Evolutionary conservation across 2,797 vertebrate species (phyloP), one percentile per base, ranked within the genome.

Genomic region (Telmatherina bonti): DNA sequence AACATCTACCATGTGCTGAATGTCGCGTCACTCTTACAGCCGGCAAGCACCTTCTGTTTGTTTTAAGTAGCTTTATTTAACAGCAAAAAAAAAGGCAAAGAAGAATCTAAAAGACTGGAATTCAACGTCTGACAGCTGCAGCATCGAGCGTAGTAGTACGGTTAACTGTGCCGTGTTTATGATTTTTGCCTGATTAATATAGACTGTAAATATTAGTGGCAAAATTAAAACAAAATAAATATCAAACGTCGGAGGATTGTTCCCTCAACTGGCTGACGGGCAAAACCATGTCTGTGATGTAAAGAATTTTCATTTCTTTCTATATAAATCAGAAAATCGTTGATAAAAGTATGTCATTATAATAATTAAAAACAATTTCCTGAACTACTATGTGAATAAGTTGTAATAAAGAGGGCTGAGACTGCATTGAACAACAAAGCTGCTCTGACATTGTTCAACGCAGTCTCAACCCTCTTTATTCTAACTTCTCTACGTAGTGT

Each of bases 141-240:
- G 53, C 70, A 78, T 65, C 67, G 54, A 62, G 74, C 72, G 71
- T 69, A 69, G 13, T 20, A 56, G 15, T 24, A 69, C 62, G 78
- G 83, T 78, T 49, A 75, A 41, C 36, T 65, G 75, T 53, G 58
- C 43, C 66, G 58, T 72, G 45, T 73, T 81, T 62, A 78, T 27
- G 61, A 62, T 67, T 65, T 59, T 29, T 66, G 43, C 24, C 31
- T 69, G 66, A 68, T 77, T 74, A 59, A 85, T 84, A 79, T 57
- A 22, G 22, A 67, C 49, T 11, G 62, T 35, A 79, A 60, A 72
- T 63, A 74, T 67, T 84, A 26, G 3, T 70, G 61, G 45, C 38
- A 31, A 82, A 85, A 84, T 58, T 61, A 68, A 71, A 68, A 51
- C 80, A 64, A 74, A 59, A 60, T 52, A 78, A 72, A 62, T 29